These are phyloP conservation scores for Corbicula japonica DNA, from an alignment of 2,888 invertebrate genomes.

Conservation along the genomic window DNA sequence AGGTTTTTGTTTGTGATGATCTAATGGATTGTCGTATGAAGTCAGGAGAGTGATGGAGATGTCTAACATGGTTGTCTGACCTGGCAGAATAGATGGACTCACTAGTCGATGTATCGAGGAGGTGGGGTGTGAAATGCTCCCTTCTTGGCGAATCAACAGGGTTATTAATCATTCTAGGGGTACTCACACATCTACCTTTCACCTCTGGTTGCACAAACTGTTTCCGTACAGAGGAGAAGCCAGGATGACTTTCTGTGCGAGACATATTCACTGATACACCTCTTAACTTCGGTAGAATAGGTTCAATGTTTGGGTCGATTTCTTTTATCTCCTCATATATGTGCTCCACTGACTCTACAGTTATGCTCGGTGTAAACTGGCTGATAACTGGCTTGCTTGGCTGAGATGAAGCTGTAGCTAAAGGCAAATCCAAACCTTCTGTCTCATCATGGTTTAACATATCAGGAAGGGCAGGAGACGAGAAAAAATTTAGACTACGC, in stretches of 20 bases:
- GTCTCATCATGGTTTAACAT: background rate
- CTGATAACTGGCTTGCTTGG: background rate
- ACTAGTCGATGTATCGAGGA: background rate
- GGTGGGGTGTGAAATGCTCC: no score
- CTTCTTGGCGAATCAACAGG: background rate
- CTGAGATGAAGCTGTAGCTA: background rate
- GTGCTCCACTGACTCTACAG: slow-evolving; percentile 9
- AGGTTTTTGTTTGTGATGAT: background rate
- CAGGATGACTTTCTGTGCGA: background rate
- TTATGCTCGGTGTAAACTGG: background rate
- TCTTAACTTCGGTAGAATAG: background rate
- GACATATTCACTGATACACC: background rate
- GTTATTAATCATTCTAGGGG: no score
- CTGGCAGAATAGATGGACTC: slow-evolving; percentile 6
- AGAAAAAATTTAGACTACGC: background rate
- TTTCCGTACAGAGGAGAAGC: background rate
- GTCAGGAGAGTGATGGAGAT: slow-evolving; percentile 44
- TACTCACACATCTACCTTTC: no score
- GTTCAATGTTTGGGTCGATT: background rate
- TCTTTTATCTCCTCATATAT: slow-evolving; percentile 31
- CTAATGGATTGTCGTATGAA: slow-evolving; percentile 14
- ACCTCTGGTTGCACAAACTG: no score
- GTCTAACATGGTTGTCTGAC: slow-evolving; percentile 30
- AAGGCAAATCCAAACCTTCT: background rate
- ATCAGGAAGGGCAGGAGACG: background rate